Evolutionary conservation across 2,113 vertebrate species (phyloP).

Genomic region (Apeltes quadracus): DNA sequence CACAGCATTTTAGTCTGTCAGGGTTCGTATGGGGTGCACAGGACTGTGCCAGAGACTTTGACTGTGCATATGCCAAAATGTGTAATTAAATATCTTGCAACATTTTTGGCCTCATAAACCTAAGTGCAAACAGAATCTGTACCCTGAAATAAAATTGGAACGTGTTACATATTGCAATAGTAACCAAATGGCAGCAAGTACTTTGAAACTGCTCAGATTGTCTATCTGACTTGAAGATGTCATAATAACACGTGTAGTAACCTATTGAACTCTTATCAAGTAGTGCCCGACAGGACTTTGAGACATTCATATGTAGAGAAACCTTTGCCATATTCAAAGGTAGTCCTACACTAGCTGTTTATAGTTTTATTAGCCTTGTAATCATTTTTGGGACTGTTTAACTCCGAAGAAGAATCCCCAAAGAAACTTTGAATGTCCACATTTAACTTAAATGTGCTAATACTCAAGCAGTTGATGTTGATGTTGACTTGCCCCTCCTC

Average conservation of each 20-base stretch:
- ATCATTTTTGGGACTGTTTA: not conserved
- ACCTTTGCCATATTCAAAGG: not conserved
- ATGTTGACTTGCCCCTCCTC: not conserved
- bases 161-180: not conserved
- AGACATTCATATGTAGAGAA: constrained; percentile 4
- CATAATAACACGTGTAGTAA: not conserved
- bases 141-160: not conserved
- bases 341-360: not conserved
- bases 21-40: not conserved
- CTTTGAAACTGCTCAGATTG: not conserved
- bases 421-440: not conserved
- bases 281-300: constrained; percentile 34
- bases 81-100: not conserved
- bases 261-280: constrained; percentile 35
- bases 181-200: not conserved
- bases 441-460: not conserved
- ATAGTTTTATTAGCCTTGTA: not conserved
- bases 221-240: not conserved
- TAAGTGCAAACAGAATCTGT: not conserved
- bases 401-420: not conserved
- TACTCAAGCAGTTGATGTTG: not conserved
- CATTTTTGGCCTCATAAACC: not conserved
- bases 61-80: not conserved
- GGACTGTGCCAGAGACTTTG: too few relatives aligned
- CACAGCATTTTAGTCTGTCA: not conserved